Percentiles rank a stretch among this genome's conserved stretches.
phyloP scores from a whole-genome alignment of 2,888 invertebrate species.

The Brachypalpus laphriformis region DNA sequence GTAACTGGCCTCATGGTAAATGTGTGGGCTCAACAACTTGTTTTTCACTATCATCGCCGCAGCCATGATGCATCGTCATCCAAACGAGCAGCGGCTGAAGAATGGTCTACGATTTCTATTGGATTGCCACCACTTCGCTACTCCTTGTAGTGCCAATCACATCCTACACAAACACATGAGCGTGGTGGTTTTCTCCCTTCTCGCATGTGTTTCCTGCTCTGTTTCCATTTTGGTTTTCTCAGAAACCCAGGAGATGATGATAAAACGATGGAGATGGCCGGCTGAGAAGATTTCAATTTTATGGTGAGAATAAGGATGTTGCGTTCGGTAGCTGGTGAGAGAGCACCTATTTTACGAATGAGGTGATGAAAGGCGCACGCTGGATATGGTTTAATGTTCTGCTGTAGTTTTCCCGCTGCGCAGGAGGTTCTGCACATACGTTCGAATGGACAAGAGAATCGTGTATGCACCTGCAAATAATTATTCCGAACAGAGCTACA shows the following conservation, averaged over 20 bases:
- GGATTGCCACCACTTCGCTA: conserved; percentile 31
- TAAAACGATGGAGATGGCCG: conserved; percentile 1
- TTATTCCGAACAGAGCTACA: conserved; percentile 64
- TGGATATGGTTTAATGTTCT: conserved; percentile 61
- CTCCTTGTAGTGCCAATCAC: conserved; percentile 72
- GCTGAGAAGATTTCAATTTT: conserved; percentile 66
- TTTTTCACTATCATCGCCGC: conserved; percentile 69
- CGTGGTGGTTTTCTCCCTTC: conserved; percentile 29
- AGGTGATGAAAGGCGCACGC: conserved; percentile 70
- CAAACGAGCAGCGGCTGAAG: conserved; percentile 25
- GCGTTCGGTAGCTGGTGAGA: conserved; percentile 61
- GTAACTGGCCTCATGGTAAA: conserved; percentile 58
- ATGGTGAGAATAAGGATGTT: conserved; percentile 72
- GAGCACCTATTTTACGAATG: conserved; percentile 67
- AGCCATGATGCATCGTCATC: conserved; percentile 61
- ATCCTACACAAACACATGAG: conserved; percentile 60
- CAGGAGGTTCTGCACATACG: conserved; percentile 46
- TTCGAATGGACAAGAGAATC: conserved; percentile 19
- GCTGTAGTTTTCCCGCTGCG: neutral
- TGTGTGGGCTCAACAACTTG: conserved; percentile 74
- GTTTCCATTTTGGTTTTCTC: conserved; percentile 36
- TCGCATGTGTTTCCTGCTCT: conserved; percentile 60
- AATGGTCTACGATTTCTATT: conserved; percentile 50
- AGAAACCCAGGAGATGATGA: conserved; percentile 29
- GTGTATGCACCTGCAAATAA: conserved; percentile 72